Base-by-base conservation (phyloP, 2,113 vertebrate genomes). In the Microcebus jonahi region DNA sequence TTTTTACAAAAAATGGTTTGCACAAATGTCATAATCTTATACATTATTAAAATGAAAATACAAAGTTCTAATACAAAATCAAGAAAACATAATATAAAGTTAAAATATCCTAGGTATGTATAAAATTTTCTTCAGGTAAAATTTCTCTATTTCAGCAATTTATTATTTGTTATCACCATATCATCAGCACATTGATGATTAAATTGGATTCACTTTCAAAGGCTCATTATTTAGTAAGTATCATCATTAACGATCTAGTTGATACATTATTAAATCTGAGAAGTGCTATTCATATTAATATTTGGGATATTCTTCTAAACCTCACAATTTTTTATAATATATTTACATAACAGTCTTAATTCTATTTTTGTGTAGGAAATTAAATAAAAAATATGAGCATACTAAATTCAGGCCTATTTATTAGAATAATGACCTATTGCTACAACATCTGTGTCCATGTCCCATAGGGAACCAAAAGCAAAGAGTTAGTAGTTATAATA, bases 141-240 rank as follows among this genome's bases (percentile, higher is more conserved):
- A 3, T 88, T 88, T 92, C 48, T 75, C 31, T 31, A 82, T 92
- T 75, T 95, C 31, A 92, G 67, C 23, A 88, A 71, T 80, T 83
- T 86, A 18, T 71, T 12, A 77, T 80, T 63, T 86, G 29, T 76
- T 79, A 68, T 77, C 45, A 34, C 18, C 9, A 36, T 79, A 13
- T 63, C 53, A 53, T 85, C 29, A 80, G 14, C 42, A 20, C 34
- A 70, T 23, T 45, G 86, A 63, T 83, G 67, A 90, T 42, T 90
- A 88, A 73, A 34, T 36, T 80, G 34, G 5, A 39, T 65, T 70
- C 12, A 36, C 12, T 80, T 75, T 75, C 59, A 25, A 68, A 89
- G n/a, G 7, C 21, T 57, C 59, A 83, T 92, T 76, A 76, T 61
- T 68, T 89, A 77, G 59, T 39, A 88, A 48, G 12, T 31, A 88